A percentile compares a stretch with the other conserved stretches of the same genome.
Conservation (phyloP, 2,888 invertebrate genomes). For the Andrena camellia region DNA sequence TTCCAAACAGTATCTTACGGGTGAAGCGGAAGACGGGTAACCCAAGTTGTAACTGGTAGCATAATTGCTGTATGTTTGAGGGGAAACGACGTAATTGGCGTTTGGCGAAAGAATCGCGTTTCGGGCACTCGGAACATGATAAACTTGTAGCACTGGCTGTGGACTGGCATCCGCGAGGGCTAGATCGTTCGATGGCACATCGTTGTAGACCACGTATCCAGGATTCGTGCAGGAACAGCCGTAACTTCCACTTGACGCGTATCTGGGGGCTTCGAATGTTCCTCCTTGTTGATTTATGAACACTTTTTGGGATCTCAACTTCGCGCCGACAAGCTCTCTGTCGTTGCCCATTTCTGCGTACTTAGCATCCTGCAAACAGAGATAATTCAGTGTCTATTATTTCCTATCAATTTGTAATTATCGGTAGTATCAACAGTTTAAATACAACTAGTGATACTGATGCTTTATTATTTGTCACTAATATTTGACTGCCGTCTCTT, state of each 20-base stretch:
- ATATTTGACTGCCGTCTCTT: too few species aligned
- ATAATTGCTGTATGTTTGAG: conserved; percentile 11
- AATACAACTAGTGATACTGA: too few species aligned
- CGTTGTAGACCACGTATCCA: background rate
- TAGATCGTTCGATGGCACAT: background rate
- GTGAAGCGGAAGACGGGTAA: background rate
- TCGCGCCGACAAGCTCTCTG: background rate
- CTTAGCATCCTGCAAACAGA: background rate
- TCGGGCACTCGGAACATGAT: background rate
- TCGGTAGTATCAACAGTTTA: background rate
- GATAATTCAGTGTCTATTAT: background rate
- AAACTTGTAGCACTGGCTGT: conserved; percentile 3
- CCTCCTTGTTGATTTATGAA: background rate
- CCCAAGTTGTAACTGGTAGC: background rate
- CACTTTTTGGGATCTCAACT: background rate
- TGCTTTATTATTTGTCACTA: too few species aligned
- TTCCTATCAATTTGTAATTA: background rate
- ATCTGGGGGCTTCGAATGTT: background rate
- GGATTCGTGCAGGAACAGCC: background rate
- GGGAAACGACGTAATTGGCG: background rate
- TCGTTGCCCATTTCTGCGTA: background rate
- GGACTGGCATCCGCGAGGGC: background rate
- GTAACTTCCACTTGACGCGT: background rate
- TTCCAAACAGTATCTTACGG: background rate
- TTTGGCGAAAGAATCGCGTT: background rate